Evolutionary conservation across 2,888 invertebrate genomes (phyloP).

Genomic region (Drosophila barbarae): DNA sequence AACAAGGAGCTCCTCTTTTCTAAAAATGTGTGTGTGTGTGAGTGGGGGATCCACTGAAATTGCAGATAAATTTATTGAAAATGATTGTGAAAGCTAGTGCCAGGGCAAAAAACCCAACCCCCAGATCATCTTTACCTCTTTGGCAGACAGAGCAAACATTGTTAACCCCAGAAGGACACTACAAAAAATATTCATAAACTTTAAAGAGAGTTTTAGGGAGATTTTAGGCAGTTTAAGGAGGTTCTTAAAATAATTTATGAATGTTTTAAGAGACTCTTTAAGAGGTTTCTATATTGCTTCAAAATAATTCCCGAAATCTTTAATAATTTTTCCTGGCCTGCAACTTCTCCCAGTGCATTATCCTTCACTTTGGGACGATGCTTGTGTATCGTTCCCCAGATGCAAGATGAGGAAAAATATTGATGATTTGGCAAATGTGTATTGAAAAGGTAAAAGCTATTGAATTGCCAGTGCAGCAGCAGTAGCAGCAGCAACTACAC

Average conservation of each 20-base stretch:
- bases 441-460: constrained; percentile 60
- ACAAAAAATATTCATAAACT: background rate
- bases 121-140: background rate
- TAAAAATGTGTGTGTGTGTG: background rate
- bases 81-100: constrained; percentile 55
- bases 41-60: constrained; percentile 47
- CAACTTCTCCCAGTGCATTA: constrained; percentile 18
- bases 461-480: constrained; percentile 52
- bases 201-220: no score
- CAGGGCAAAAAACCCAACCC: constrained; percentile 1
- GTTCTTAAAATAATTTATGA: no score
- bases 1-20: constrained; percentile 18
- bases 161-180: constrained; percentile 2
- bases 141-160: constrained; percentile 29
- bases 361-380: constrained; percentile 1
- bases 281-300: no score
- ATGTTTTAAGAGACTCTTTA: no score
- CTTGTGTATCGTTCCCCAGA: constrained; percentile 20
- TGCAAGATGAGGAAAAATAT: constrained; percentile 52
- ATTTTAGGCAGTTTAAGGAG: no score
- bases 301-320: no score
- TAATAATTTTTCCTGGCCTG: background rate
- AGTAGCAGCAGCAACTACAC: constrained; percentile 45
- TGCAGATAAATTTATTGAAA: constrained; percentile 73
- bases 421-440: constrained; percentile 73